Conservation (phyloP, 2,888 invertebrate species). For the Andrena haemorrhoa region DNA sequence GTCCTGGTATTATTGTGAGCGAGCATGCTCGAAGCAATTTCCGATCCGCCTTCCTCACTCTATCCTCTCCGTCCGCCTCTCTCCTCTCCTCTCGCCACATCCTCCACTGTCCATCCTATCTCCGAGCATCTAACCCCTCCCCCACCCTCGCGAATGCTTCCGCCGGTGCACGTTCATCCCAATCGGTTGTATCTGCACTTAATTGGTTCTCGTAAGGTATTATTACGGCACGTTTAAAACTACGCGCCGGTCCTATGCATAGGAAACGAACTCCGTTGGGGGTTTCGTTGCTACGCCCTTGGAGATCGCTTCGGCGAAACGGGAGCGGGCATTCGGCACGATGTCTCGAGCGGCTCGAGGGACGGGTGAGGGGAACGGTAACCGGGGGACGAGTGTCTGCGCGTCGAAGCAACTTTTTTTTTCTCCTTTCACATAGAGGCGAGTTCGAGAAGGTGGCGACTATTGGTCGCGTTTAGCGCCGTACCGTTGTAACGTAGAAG, state of each 20-base stretch:
- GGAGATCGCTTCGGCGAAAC: conserved; percentile 16
- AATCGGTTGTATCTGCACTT: conserved; percentile 68
- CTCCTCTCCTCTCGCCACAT: conserved; percentile 17
- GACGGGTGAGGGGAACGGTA: not conserved
- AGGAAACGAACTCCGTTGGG: conserved; percentile 10
- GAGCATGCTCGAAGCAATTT: conserved; percentile 71
- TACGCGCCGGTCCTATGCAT: conserved; percentile 43
- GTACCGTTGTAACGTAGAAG: not conserved
- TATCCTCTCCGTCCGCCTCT: conserved; percentile 37
- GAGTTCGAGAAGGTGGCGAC: not conserved
- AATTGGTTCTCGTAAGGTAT: conserved; percentile 70
- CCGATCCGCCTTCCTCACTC: conserved; percentile 67
- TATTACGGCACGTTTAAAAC: conserved; percentile 61
- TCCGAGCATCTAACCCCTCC: conserved; percentile 18
- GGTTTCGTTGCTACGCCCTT: conserved; percentile 8
- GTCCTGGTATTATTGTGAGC: conserved; percentile 59
- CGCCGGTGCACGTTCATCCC: conserved; percentile 55
- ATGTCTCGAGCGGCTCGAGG: not conserved
- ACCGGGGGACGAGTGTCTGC: not conserved
- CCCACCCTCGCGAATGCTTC: conserved; percentile 25
- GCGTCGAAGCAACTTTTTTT: not conserved
- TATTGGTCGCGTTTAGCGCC: not conserved
- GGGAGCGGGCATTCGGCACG: not conserved
- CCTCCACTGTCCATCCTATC: conserved; percentile 45
- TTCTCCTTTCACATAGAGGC: not conserved